phyloP scores from a whole-genome alignment of 2,888 invertebrate genomes.

The Emmelina monodactyla region DNA sequence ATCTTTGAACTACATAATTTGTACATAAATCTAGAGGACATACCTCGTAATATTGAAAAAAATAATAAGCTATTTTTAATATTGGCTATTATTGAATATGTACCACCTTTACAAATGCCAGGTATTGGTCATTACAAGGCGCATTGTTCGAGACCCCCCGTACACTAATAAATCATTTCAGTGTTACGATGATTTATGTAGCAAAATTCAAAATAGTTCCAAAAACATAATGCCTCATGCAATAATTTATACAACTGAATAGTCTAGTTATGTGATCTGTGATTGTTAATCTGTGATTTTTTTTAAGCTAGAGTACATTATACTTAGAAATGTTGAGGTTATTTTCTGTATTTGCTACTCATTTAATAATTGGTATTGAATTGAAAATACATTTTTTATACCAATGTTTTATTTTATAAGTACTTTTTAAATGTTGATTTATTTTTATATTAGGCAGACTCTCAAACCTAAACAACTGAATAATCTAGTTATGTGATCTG shows the following conservation, averaged over 20 bases:
- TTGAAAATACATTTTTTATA: too few species aligned
- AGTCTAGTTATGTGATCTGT: too few species aligned
- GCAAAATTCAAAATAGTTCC: not conserved
- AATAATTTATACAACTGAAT: not conserved
- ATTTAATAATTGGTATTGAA: too few species aligned
- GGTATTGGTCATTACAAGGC: not conserved
- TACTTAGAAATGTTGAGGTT: too few species aligned
- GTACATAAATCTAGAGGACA: not conserved
- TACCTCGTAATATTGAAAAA: not conserved
- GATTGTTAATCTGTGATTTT: too few species aligned
- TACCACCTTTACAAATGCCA: not conserved
- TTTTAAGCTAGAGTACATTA: too few species aligned
- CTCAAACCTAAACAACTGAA: not conserved
- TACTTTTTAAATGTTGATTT: too few species aligned
- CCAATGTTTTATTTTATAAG: too few species aligned
- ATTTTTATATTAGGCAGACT: too few species aligned
- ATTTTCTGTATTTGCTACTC: too few species aligned
- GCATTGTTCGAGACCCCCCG: not conserved
- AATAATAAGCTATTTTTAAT: not conserved
- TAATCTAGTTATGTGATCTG: too few species aligned
- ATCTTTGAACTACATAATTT: conserved; percentile 9
- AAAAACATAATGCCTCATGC: not conserved
- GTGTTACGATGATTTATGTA: not conserved
- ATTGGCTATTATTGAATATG: not conserved
- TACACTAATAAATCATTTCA: not conserved